Evolutionary conservation across 2,113 vertebrate genomes (phyloP).

Genomic region (Silurus meridionalis): DNA sequence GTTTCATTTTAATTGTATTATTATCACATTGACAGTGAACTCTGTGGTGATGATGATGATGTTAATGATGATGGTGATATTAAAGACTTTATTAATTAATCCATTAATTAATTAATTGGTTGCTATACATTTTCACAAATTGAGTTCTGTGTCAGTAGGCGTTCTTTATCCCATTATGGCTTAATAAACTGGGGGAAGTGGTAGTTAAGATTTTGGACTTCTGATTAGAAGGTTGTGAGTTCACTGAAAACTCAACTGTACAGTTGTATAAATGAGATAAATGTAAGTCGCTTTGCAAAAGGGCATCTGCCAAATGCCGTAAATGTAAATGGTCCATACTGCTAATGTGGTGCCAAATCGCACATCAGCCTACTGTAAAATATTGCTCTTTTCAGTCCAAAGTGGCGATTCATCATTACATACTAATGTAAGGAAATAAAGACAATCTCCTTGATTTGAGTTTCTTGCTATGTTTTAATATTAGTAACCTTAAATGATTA

Average conservation of each 20-base stretch:
- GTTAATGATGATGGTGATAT: background rate
- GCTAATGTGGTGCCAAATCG: background rate
- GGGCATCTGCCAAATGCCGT: no score
- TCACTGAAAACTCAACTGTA: no score
- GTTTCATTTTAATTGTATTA: background rate
- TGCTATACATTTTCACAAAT: no score
- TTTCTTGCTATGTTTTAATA: background rate
- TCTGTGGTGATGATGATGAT: background rate
- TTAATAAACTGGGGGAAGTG: constrained; percentile 29
- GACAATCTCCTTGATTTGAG: constrained; percentile 21
- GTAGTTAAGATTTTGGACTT: no score
- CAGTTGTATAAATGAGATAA: no score
- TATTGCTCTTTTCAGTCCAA: constrained; percentile 16
- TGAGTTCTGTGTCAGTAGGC: background rate
- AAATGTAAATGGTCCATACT: background rate
- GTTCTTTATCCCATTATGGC: constrained; percentile 21
- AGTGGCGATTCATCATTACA: constrained; percentile 34
- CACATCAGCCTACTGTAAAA: constrained; percentile 33
- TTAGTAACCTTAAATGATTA: background rate
- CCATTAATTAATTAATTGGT: no score
- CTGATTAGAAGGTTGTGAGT: no score
- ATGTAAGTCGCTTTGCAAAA: no score
- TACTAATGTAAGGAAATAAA: constrained; percentile 25
- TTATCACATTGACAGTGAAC: background rate
- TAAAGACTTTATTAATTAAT: background rate